Evolutionary conservation across 2,888 invertebrate genomes (phyloP).

Genomic region (Chaetogeoica ovagalla): DNA sequence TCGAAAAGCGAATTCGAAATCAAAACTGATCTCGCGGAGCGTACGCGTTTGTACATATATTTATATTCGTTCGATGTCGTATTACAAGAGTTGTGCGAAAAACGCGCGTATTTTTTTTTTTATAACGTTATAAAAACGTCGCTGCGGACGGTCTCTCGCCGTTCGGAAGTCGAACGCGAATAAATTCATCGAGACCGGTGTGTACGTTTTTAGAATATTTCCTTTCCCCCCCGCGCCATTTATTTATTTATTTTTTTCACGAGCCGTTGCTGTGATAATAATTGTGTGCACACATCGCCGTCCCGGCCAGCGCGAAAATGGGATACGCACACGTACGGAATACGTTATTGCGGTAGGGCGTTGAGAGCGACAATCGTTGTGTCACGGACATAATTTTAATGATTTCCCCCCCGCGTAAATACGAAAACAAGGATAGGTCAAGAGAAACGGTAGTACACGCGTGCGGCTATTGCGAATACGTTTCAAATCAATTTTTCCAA

Average conservation of each 20-base stretch:
- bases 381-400: not conserved
- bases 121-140: no score
- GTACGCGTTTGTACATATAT: no score
- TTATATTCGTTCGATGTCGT: no score
- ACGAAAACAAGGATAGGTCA: not conserved
- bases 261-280: not conserved
- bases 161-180: no score
- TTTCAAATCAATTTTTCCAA: no score
- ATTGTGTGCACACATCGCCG: not conserved
- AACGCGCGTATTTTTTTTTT: no score
- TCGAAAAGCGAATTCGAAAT: no score
- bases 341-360: conserved; percentile 15
- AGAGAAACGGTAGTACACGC: not conserved
- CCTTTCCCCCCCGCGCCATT: not conserved
- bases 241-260: not conserved
- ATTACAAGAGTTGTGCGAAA: no score
- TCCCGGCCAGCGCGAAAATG: not conserved
- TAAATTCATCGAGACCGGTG: no score
- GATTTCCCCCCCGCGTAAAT: not conserved
- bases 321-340: not conserved
- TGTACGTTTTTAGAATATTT: not conserved
- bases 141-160: no score
- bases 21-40: no score
- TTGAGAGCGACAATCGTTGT: not conserved
- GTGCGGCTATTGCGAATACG: no score